phyloP scores from a whole-genome alignment of 2,797 vertebrate genomes.

The Pangasius krempfi region DNA sequence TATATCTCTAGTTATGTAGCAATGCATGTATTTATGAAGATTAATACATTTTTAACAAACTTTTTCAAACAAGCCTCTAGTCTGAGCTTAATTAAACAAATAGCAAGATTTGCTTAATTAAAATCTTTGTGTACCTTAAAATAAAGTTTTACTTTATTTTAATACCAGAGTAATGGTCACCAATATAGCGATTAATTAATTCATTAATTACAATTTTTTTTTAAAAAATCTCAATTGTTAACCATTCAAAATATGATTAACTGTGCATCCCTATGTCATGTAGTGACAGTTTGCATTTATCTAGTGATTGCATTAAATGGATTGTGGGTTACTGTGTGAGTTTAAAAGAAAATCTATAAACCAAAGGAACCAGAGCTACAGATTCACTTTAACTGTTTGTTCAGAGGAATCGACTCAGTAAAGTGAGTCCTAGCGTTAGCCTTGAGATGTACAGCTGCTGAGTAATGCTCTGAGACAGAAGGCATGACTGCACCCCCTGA shows the following conservation, averaged over 20 bases:
- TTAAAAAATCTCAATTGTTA: neutral
- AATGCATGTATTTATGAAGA: neutral
- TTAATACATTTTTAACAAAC: neutral
- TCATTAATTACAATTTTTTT: neutral
- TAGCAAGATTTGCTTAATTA: too few relatives aligned
- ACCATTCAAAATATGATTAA: neutral
- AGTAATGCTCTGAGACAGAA: slow-evolving; percentile 27
- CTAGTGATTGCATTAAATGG: neutral
- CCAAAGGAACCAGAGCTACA: neutral
- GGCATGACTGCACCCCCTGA: slow-evolving; percentile 4
- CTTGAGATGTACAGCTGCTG: slow-evolving; percentile 26
- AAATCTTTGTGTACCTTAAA: neutral
- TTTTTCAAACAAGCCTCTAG: neutral
- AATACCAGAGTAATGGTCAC: neutral
- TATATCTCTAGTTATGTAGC: neutral
- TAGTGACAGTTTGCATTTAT: neutral
- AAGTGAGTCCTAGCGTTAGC: neutral
- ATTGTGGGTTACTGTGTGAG: neutral
- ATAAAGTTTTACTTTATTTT: neutral
- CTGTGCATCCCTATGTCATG: neutral
- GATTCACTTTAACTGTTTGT: neutral
- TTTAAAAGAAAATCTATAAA: neutral
- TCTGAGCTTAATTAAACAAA: neutral
- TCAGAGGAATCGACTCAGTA: slow-evolving; percentile 12
- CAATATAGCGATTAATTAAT: neutral